Evolutionary conservation across 2,113 vertebrate genomes (phyloP), one percentile per base, ranked within the genome.

Genomic region (Elephas maximus): DNA sequence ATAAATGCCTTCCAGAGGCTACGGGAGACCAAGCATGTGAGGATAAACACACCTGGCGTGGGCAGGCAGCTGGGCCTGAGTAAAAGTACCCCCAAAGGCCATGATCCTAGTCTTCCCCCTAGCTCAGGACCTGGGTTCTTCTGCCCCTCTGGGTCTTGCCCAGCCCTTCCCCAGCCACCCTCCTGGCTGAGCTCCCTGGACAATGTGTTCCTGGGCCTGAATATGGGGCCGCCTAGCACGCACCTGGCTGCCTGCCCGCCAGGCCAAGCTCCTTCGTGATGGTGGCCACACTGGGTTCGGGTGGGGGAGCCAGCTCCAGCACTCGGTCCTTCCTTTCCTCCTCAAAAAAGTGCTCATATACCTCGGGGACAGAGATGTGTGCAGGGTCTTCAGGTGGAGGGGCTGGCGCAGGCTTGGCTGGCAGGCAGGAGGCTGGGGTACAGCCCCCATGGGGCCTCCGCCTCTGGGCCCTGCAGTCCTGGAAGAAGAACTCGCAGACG

Each of bases 401-500:
- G 44, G 33, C 90, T 30, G 11, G 65, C n/a, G 11, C 69, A 63
- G 1, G 74, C 12, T 1, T 95, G 0, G 0, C 62, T 53, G 14
- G 81, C 4, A 37, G 53, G 37, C n/a, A 33, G 0, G 14, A 62
- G 45, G 8, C 63, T 1, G 3, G 26, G 33, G 65, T 1, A 8
- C 0, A 28, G 57, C 28, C 51, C 88, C 21, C 44, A 71, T 12
- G 51, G 73, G 0, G 81, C 20, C 3, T 97, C 0, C 0, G 57
- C 26, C 8, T 89, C 41, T 0, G 48, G 95, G 37, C 11, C 8
- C 1, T 23, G 18, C 6, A 17, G 30, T 98, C 53, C 98, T 95
- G 37, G 98, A 99, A 99, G 92, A 99, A 99, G 89, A 99, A 98
- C n/a, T 99, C 99, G 1, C 99, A 99, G 8, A 98, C 98, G 17